Evolutionary conservation across 1,140 invertebrate species (phyloP), one percentile per base, ranked within the genome.

Genomic region (Pseudomyrmex dendroicus): DNA sequence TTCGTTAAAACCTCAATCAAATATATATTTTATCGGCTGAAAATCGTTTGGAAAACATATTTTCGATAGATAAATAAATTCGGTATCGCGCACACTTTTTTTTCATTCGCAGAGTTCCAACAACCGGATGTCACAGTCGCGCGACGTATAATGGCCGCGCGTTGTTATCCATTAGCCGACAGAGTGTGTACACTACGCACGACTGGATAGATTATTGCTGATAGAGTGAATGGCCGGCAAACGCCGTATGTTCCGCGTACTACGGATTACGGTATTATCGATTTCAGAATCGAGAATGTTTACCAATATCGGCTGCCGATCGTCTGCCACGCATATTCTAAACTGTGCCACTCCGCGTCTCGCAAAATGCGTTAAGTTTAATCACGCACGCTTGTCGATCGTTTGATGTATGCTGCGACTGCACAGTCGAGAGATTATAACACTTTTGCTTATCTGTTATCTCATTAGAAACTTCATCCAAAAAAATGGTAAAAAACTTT

Each of bases 171-270:
- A 46, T 57, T 12, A 63, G 35, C 10, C 64, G 54, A 61, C 66
- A 80, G 76, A 80, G 57, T 72, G 76, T 72, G 44, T 57, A 57
- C 54, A 44, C 35, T 67, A 44, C n/a, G 25, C 61, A 52, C 74
- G 74, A 72, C 66, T 17, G 66, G 76, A 80, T 72, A 68, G 76
- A 80, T 80, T 80, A 80, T 80, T 50, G 76, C 76, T 80, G 66
- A 80, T 66, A 72, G 76, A 72, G 66, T 48, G 76, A 78, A 78
- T 70, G 52, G 56, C 64, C 64, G 76, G 76, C 76, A 70, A 78
- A 78, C 64, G 74, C 54, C 52, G 52, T 64, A 52, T 68, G 74
- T 68, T 22, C 35, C 74, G 20, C 35, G 20, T 48, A 50, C 66
- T 46, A 17, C 44, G 64, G 76, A 78, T 78, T 78, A 78, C 64